Base-by-base conservation (phyloP, 2,797 vertebrate species). In the Varecia variegata region DNA sequence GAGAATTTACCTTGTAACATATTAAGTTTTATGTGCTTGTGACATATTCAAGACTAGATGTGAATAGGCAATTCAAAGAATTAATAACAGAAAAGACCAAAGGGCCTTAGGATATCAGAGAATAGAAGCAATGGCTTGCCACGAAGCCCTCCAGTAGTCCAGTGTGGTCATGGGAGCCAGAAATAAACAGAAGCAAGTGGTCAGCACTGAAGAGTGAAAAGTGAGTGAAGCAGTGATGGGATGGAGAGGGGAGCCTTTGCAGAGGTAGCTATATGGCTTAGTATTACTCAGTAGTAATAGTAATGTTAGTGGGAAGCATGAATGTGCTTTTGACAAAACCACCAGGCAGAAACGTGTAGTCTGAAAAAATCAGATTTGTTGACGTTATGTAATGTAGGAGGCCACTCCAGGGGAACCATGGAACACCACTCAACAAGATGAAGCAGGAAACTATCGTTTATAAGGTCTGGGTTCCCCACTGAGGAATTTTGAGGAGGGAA, bases 131-230 rank as follows among this genome's bases (percentile, higher is more conserved):
- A 73, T 17, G 13, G 10, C 17, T 82, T 80, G 23, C 62, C 74
- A 70, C 5, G 4, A 12, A 67, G 6, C 6, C 11, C 7, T 76
- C 43, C 47, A 79, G 3, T 52, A 21, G 65, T 50, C 21, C 35
- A 43, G 15, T 10, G 18, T 15, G 1, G 4, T 47, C 2, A 0
- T 11, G 14, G 17, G 21, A 35, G 12, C 54, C 35, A 67, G 52
- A 50, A 21, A 5, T 6, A 35, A 38, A 23, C 12, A 40, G 25
- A 25, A 88, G 10, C 5, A 27, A 65, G 17, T 23, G 40, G 7
- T 79, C 9, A 65, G 13, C 40, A 12, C 1, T 32, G 27, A 67
- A 40, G 30, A 88, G 32, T 38, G 40, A 74, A 25, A 40, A 47
- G 21, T 62, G 30, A 2, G 2, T 18, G 8, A 62, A 23, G n/a